Percentiles rank a stretch among this genome's conserved stretches.
These are phyloP conservation scores for Lagodon rhomboides DNA, from an alignment of 2,797 vertebrate species.

Conservation along the genomic window DNA sequence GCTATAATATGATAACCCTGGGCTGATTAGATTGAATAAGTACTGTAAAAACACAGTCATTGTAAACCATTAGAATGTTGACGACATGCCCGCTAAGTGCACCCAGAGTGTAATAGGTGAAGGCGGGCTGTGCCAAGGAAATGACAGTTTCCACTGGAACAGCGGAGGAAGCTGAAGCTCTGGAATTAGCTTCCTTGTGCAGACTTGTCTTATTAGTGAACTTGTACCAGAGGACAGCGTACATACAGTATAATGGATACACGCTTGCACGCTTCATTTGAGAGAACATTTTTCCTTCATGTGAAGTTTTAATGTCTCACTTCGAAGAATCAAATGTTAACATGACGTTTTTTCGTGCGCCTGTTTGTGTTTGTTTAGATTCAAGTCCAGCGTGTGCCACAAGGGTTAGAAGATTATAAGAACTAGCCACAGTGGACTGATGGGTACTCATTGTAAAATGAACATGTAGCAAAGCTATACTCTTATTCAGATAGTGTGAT, in stretches of 20 bases:
- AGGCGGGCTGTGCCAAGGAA: slow-evolving; percentile 70
- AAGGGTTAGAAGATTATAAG: not conserved
- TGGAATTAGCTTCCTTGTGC: slow-evolving; percentile 79
- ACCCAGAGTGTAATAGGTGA: slow-evolving; percentile 71
- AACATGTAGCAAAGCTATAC: slow-evolving; percentile 8
- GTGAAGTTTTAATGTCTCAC: not conserved
- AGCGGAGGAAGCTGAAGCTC: slow-evolving; percentile 59
- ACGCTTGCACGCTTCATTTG: slow-evolving; percentile 3
- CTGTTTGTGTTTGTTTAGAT: not conserved
- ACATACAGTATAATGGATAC: slow-evolving; percentile 22
- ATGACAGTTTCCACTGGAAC: slow-evolving; percentile 68
- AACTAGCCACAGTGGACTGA: not conserved
- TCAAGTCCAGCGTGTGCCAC: not conserved
- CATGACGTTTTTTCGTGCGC: not conserved
- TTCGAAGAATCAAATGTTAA: slow-evolving; percentile 1
- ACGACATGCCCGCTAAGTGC: slow-evolving; percentile 65
- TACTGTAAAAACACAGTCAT: slow-evolving; percentile 70
- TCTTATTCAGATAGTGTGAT: not conserved
- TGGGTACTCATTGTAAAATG: not conserved
- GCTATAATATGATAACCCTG: slow-evolving; percentile 37
- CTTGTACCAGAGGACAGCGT: slow-evolving; percentile 46
- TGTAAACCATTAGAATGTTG: slow-evolving; percentile 77
- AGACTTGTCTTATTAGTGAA: slow-evolving; percentile 76
- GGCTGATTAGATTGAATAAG: slow-evolving; percentile 64
- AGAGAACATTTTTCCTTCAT: not conserved